phyloP scores from a whole-genome alignment of 2,888 invertebrate species.

The Agrochola litura region DNA sequence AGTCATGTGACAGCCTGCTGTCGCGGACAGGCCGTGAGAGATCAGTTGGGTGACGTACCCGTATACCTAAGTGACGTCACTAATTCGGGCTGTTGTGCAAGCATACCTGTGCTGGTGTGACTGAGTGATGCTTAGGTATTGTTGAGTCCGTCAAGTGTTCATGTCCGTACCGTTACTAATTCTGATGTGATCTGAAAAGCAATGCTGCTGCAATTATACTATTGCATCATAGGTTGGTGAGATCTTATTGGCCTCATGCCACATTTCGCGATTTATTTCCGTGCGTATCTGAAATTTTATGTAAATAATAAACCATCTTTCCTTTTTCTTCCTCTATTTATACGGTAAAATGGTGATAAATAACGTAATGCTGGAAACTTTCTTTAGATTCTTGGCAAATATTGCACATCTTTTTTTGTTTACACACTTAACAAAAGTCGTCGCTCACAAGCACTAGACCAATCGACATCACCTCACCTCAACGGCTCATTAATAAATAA shows the following conservation, averaged over 20 bases:
- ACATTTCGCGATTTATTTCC: neutral
- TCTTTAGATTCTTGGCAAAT: too few relatives aligned
- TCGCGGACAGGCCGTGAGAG: slow-evolving; percentile 72
- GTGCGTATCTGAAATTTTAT: neutral
- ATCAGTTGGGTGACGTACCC: slow-evolving; percentile 58
- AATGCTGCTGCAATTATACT: neutral
- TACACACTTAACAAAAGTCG: neutral
- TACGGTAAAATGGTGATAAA: neutral
- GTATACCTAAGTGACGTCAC: slow-evolving; percentile 68
- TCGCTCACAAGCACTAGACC: too few relatives aligned
- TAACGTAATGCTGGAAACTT: neutral
- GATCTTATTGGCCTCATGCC: too few relatives aligned
- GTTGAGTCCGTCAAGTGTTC: slow-evolving; percentile 1
- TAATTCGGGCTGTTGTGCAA: slow-evolving; percentile 66
- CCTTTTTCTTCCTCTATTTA: neutral
- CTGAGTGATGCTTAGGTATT: slow-evolving; percentile 24
- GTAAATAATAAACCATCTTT: neutral
- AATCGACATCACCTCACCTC: neutral
- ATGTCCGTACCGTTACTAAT: neutral
- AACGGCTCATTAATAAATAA: neutral
- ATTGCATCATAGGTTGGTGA: neutral
- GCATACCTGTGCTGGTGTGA: slow-evolving; percentile 48
- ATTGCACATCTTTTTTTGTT: neutral
- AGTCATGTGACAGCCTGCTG: slow-evolving; percentile 76
- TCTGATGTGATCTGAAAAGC: neutral